Evolutionary conservation across 2,113 vertebrate species (phyloP), one percentile per base, ranked within the genome.

Genomic region (Eublepharis macularius): DNA sequence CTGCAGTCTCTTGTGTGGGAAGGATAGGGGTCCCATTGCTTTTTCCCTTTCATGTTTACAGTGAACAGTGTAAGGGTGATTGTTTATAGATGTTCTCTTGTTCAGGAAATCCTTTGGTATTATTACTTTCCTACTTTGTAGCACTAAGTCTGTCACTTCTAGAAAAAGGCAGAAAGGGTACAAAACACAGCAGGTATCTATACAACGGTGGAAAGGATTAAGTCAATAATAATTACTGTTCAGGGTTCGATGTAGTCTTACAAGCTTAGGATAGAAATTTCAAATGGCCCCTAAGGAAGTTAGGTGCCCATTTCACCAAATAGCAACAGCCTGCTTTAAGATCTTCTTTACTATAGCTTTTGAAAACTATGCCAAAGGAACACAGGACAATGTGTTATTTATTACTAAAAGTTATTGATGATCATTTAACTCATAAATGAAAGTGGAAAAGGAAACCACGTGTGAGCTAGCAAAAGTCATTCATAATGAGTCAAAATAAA

Each of bases 401-500:
- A 70, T 75, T 81, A 57, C 16, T 10, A 66, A 21, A 13, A 65
- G 68, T 65, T 75, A 86, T 66, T 80, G 54, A 75, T 80, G 54
- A 49, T 51, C 43, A 41, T 86, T 65, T 68, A 86, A 66, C 70
- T 68, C 57, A 10, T 75, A 74, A 54, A 17, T 51, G 45, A 51
- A 21, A 34, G 36, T 76, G 36, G 11, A 78, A 74, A 79, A 24
- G 6, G 17, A 39, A 65, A 79, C 74, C 66, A 73, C 14, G 11
- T 69, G n/a, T 39, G 7, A 83, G 26, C 39, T 65, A 73, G n/a
- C 34, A 73, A 79, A 83, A 17, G 75, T 79, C 43, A 41, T 83
- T 68, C 45, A 34, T 83, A 79, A 79, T 26, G 19, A 83, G 29
- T 39, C 69, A 60, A 73, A 87, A 65, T 82, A 81, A 76, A 47